Evolutionary conservation across 1,140 invertebrate species (phyloP).

Genomic region (Zaprionus lachaisei): DNA sequence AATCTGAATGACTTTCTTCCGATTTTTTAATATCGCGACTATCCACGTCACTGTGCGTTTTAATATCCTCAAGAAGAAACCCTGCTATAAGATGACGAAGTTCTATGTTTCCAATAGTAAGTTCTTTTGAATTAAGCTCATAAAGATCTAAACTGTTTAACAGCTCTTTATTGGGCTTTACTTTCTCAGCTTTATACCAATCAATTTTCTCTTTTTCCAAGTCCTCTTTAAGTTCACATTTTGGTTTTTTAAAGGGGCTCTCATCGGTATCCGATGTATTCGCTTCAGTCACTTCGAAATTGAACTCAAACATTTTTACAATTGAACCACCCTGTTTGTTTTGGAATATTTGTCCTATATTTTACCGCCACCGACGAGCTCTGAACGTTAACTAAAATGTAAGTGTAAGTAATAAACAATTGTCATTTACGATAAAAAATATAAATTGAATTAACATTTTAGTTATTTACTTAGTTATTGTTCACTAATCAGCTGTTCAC

Average conservation of each 20-base stretch:
- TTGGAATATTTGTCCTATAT: not conserved
- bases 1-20: conserved; percentile 89
- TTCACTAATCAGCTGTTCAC: conserved; percentile 10
- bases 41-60: conserved; percentile 68
- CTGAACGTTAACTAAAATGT: not conserved
- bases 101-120: conserved; percentile 35
- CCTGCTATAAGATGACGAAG: conserved; percentile 68
- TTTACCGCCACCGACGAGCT: not conserved
- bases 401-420: no score
- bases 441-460: not conserved
- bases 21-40: conserved; percentile 86
- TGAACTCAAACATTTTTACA: conserved; percentile 85
- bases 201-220: conserved; percentile 36
- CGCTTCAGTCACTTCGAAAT: conserved; percentile 85
- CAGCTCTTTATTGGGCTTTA: conserved; percentile 39
- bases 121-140: conserved; percentile 68
- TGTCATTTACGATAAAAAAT: not conserved
- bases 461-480: not conserved
- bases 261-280: conserved; percentile 57
- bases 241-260: conserved; percentile 38
- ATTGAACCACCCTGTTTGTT: conserved; percentile 38
- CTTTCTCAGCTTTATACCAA: conserved; percentile 70
- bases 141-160: conserved; percentile 80
- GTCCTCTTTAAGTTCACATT: not conserved
- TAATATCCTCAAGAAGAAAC: conserved; percentile 71